Evolutionary conservation across 2,888 invertebrate species (phyloP), one percentile per base, ranked within the genome.

Genomic region (Melanargia galathea): DNA sequence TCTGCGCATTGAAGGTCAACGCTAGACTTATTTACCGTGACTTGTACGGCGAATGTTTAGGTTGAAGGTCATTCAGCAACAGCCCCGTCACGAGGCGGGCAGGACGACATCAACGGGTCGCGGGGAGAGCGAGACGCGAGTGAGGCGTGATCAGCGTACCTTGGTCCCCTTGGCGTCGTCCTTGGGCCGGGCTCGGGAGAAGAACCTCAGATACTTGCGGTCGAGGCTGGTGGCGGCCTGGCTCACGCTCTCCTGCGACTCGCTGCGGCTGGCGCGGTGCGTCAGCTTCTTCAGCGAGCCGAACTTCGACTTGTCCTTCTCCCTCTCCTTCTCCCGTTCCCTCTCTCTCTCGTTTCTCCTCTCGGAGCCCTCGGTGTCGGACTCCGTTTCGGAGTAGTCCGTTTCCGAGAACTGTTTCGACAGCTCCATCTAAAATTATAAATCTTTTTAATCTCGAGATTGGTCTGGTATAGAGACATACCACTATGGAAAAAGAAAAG

Each of bases 271-370:
- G 80, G 92, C 87, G 63, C 91, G 84, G 24, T 91, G 92, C 7
- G 93, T 91, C 63, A 94, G 92, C 80, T 96, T 96, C 75, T 95
- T 95, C 63, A 96, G 78, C 0, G 96, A 96, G 0, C 95, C 95
- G 75, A 96, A 95, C 79, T 93, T 93, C 69, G 82, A 81, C 68
- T 85, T 84, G 66, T 87, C 87, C 56, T 79, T 80, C 3, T 83
- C 84, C 74, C 75, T 84, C 71, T 73, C 83, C 69, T 63, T 79
- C 72, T 80, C 82, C 33, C 70, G 65, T 46, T 77, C 77, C 16
- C 67, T 68, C n/a, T 75, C 75, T 13, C 66, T 65, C 35, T 75
- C 78, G 33, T 69, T 64, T 59, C 75, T 66, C 57, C 77, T 69
- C 72, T 83, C 72, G 1, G 77, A 70, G 65, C 76, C 73, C 75